Percentiles rank a stretch among this genome's conserved stretches.
phyloP scores from a whole-genome alignment of 2,113 vertebrate genomes.

The Misgurnus mizolepis region DNA sequence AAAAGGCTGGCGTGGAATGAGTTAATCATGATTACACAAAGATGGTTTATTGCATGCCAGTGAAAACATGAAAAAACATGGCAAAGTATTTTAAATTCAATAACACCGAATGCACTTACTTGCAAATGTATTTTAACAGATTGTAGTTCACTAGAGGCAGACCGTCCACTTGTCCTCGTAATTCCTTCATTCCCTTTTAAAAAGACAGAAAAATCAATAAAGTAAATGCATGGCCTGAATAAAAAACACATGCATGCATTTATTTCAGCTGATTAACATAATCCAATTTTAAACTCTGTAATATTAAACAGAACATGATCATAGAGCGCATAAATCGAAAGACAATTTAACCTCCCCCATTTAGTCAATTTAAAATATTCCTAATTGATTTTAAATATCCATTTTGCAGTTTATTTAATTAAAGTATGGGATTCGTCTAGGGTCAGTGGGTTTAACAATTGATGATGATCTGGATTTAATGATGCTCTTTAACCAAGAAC shows the following conservation, averaged over 20 bases:
- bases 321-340: neutral
- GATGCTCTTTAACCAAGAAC: constrained; percentile 7
- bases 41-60: no score
- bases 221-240: neutral
- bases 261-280: constrained; percentile 8
- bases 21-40: no score
- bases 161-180: constrained; percentile 86
- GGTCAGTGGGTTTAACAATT: constrained; percentile 29
- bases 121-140: constrained; percentile 96
- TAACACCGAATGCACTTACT: constrained; percentile 69
- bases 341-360: neutral
- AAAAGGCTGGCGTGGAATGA: no score
- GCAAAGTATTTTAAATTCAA: neutral
- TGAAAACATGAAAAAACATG: no score
- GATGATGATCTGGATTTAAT: constrained; percentile 18
- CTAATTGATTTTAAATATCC: constrained; percentile 33
- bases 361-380: constrained; percentile 12
- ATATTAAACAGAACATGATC: neutral
- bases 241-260: neutral
- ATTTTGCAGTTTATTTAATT: constrained; percentile 26
- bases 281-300: neutral
- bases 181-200: constrained; percentile 86
- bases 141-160: constrained; percentile 94
- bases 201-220: constrained; percentile 35
- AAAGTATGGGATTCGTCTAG: constrained; percentile 7